Evolutionary conservation across 2,888 invertebrate genomes (phyloP).

Genomic region (Cosmorhoe ocellata): DNA sequence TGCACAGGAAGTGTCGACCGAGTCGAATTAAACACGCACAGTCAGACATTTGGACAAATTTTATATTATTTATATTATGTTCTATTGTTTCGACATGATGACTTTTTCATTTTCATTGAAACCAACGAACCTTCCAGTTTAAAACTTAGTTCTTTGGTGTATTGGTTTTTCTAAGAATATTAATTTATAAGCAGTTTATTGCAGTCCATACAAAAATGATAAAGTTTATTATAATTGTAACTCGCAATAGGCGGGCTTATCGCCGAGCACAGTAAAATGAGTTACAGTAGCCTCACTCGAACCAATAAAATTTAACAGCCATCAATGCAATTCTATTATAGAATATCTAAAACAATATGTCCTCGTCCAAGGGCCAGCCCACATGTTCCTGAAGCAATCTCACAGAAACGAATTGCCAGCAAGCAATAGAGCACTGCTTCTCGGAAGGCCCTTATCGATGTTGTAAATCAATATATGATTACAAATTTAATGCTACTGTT

Average conservation of each 20-base stretch:
- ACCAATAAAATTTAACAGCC: conserved; percentile 33
- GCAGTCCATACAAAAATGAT: too few relatives aligned
- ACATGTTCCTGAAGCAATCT: conserved; percentile 62
- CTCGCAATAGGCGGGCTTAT: conserved; percentile 3
- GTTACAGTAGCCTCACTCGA: conserved; percentile 5
- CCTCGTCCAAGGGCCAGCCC: conserved; percentile 31
- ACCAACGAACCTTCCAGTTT: too few relatives aligned
- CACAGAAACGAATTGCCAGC: conserved; percentile 46
- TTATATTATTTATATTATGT: conserved; percentile 63
- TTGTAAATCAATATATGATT: conserved; percentile 83
- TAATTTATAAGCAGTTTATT: too few relatives aligned
- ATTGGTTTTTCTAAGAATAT: too few relatives aligned
- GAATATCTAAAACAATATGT: conserved; percentile 39
- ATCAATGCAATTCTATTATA: conserved; percentile 41
- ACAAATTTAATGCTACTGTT: conserved; percentile 83
- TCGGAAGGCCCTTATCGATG: conserved; percentile 75
- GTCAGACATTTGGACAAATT: conserved; percentile 64
- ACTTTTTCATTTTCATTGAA: conserved; percentile 26
- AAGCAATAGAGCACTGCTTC: conserved; percentile 64
- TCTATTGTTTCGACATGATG: conserved; percentile 36
- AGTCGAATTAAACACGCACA: conserved; percentile 66
- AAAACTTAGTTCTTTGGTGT: too few relatives aligned
- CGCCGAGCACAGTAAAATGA: neutral
- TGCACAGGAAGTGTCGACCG: conserved; percentile 78
- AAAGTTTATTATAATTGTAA: too few relatives aligned